Base-by-base conservation (phyloP, 2,797 vertebrate genomes). In the Coregonus sp. region DNA sequence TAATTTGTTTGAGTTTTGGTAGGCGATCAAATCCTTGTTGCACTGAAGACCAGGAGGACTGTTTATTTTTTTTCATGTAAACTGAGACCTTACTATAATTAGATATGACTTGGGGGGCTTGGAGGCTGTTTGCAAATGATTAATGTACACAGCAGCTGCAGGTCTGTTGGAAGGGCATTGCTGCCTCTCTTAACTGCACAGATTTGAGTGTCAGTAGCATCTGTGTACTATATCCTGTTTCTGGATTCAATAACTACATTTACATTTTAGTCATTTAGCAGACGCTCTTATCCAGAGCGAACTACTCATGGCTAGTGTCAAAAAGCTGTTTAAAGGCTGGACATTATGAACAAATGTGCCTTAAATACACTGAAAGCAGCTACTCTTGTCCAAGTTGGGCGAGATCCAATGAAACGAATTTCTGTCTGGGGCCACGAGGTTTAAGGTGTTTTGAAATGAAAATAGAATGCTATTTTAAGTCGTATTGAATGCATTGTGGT, bases 71-170 rank as follows among this genome's bases (percentile, higher is more conserved):
- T 87, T 93, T 95, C 91, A 61, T 95, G 96, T 98, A 98, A 99
- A 96, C 93, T 91, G 96, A 98, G 86, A 85, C 51, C 84, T 79
- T 74, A 90, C 96, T 98, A 99, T 96, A 96, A 96, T 98, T 99
- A 95, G 92, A 86, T 80, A 89, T 96, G 96, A 93, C 90, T 93
- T 82, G 93, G 93, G 92, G 93, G 95, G 63, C 76, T 85, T 81
- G 88, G 90, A 92, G 86, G 81, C 90, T 96, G 95, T 97, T 95
- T 94, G 95, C 92, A 88, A 90, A 94, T 96, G 96, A 97, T 97
- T 96, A 95, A 97, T 96, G 95, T 95, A 95, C 96, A 96, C 95
- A 97, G 96, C 98, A 99, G 98, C 97, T 99, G 90, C 93, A 94
- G 93, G 92, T 94, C 94, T 93, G 93, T 92, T 95, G 92, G 95